Evolutionary conservation across 1,140 invertebrate species (phyloP).

Genomic region (Himalopsyche phryganea): DNA sequence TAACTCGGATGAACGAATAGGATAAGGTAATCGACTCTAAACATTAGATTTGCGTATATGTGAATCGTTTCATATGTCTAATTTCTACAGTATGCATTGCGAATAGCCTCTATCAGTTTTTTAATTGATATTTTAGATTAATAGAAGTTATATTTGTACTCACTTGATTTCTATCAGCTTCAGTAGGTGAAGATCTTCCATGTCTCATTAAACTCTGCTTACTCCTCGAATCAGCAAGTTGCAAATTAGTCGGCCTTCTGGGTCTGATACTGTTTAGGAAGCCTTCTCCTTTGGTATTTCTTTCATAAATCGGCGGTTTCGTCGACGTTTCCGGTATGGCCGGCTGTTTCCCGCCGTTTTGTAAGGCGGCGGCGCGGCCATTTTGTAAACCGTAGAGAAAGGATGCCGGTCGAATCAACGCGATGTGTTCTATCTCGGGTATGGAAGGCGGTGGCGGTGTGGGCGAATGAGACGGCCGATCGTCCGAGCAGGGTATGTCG

Average conservation of each 20-base stretch:
- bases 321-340: not conserved
- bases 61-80: too few species aligned
- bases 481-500: slow-evolving; percentile 40
- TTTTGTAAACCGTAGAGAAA: slow-evolving; percentile 10
- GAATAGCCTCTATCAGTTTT: too few species aligned
- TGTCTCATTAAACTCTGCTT: not conserved
- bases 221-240: not conserved
- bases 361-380: not conserved
- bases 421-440: slow-evolving; percentile 35
- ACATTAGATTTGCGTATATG: too few species aligned
- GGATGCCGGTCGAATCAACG: not conserved
- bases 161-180: slow-evolving; percentile 21
- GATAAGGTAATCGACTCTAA: too few species aligned
- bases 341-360: not conserved
- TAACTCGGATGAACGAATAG: too few species aligned
- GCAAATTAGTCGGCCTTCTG: not conserved
- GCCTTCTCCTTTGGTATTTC: not conserved
- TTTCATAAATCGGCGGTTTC: slow-evolving; percentile 17
- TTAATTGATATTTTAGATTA: too few species aligned
- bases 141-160: too few species aligned
- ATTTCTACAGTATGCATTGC: too few species aligned
- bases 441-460: slow-evolving; percentile 13
- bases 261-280: not conserved
- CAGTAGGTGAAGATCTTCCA: slow-evolving; percentile 14
- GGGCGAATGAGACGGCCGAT: slow-evolving; percentile 29